Evolutionary conservation across 2,888 invertebrate genomes (phyloP).

Genomic region (Aspidiotus rigidus): DNA sequence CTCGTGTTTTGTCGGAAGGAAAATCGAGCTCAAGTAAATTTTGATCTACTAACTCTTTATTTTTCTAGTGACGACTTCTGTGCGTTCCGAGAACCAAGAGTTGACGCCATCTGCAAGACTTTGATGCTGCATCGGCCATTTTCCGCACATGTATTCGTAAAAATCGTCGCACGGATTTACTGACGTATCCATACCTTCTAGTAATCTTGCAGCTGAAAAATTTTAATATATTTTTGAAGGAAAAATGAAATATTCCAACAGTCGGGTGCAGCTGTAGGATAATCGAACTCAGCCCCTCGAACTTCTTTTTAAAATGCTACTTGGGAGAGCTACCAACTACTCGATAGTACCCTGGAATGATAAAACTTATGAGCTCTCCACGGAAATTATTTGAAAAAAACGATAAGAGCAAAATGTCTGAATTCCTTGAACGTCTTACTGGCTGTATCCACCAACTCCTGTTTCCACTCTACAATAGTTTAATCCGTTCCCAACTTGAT

Average conservation of each 20-base stretch:
- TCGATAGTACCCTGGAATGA: no score
- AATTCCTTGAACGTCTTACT: no score
- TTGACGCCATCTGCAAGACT: constrained; percentile 64
- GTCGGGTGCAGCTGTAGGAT: not conserved
- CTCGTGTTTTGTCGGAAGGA: no score
- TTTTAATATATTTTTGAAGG: not conserved
- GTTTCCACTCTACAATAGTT: no score
- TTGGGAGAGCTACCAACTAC: no score
- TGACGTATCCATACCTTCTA: constrained; percentile 61
- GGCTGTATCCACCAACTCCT: no score
- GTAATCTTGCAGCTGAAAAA: constrained; percentile 50
- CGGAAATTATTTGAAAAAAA: no score
- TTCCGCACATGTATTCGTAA: constrained; percentile 76
- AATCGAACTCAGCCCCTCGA: no score
- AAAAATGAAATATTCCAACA: not conserved
- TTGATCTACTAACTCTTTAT: constrained; percentile 35
- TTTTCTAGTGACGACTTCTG: constrained; percentile 35
- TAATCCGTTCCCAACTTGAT: no score
- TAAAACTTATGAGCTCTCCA: no score
- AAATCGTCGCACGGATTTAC: constrained; percentile 74
- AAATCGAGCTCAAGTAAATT: not conserved
- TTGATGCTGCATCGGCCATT: constrained; percentile 66
- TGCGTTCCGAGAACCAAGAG: constrained; percentile 39
- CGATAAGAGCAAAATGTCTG: no score
- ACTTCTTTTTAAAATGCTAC: no score